phyloP scores from a whole-genome alignment of 2,113 vertebrate species.

The Fregetta grallaria region DNA sequence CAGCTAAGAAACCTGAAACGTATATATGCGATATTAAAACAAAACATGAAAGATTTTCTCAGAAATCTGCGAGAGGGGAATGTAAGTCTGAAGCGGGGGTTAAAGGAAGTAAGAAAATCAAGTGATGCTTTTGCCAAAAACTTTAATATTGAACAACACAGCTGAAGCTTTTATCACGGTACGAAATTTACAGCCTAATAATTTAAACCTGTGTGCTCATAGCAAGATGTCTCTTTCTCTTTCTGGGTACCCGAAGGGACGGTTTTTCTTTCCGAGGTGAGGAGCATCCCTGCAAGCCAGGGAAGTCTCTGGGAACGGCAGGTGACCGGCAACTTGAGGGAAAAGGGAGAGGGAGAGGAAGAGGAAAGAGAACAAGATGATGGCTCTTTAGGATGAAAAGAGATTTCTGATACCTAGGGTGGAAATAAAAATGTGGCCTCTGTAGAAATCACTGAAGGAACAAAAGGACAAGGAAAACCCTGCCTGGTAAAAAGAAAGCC shows the following conservation, averaged over 20 bases:
- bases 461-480: neutral
- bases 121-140: slow-evolving; percentile 20
- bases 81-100: neutral
- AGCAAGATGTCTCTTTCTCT: neutral
- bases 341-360: neutral
- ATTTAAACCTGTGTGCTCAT: neutral
- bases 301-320: neutral
- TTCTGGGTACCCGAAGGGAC: neutral
- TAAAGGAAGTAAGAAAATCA: slow-evolving; percentile 27
- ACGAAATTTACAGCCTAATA: slow-evolving; percentile 60
- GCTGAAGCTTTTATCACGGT: slow-evolving; percentile 55
- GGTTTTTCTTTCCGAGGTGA: neutral
- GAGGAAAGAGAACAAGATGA: neutral
- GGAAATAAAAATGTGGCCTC: neutral
- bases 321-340: neutral
- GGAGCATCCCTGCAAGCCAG: neutral
- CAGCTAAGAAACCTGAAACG: slow-evolving; percentile 43
- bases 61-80: slow-evolving; percentile 15
- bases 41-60: slow-evolving; percentile 57
- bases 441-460: neutral
- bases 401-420: neutral
- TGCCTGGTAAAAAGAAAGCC: neutral
- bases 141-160: slow-evolving; percentile 54
- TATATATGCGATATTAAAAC: slow-evolving; percentile 43
- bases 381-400: neutral